A percentile compares a stretch with the other conserved stretches of the same genome.
Evolutionary conservation across 2,888 invertebrate species (phyloP).

Genomic region (Sarcophaga caerulescens): DNA sequence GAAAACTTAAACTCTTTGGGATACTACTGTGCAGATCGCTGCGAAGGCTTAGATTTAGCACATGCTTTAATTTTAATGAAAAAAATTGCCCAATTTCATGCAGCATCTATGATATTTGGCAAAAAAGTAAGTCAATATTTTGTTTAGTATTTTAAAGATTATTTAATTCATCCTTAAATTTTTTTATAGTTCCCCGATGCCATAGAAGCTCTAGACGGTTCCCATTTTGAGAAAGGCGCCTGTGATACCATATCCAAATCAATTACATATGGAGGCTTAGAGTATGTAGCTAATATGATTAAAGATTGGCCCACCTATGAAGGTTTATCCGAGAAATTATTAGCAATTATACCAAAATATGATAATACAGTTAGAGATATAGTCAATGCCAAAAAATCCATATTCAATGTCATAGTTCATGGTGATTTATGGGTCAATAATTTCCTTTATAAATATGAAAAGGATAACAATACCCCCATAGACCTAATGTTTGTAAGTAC

Average conservation of each 20-base stretch:
- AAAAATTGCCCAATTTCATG: conserved; percentile 83
- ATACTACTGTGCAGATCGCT: conserved; percentile 82
- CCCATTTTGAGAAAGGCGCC: conserved; percentile 70
- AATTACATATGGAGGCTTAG: conserved; percentile 70
- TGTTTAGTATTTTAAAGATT: neutral
- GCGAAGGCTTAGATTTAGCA: conserved; percentile 81
- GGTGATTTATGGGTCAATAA: conserved; percentile 83
- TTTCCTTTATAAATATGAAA: conserved; percentile 79
- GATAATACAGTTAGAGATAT: conserved; percentile 69
- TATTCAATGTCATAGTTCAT: conserved; percentile 81
- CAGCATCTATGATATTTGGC: conserved; percentile 82
- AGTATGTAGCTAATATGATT: conserved; percentile 67
- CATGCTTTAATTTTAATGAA: conserved; percentile 82
- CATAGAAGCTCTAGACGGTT: conserved; percentile 58
- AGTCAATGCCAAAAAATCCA: conserved; percentile 68
- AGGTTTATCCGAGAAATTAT: conserved; percentile 79
- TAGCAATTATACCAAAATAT: conserved; percentile 69
- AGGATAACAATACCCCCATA: conserved; percentile 23
- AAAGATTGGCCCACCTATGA: conserved; percentile 78
- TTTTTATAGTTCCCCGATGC: conserved; percentile 68
- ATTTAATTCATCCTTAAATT: neutral
- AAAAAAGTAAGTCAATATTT: conserved; percentile 78
- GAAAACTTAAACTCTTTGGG: conserved; percentile 81
- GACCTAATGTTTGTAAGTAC: conserved; percentile 73
- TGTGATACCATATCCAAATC: conserved; percentile 57